Evolutionary conservation across 2,888 invertebrate species (phyloP).

Genomic region (Meteorus cinctellus): DNA sequence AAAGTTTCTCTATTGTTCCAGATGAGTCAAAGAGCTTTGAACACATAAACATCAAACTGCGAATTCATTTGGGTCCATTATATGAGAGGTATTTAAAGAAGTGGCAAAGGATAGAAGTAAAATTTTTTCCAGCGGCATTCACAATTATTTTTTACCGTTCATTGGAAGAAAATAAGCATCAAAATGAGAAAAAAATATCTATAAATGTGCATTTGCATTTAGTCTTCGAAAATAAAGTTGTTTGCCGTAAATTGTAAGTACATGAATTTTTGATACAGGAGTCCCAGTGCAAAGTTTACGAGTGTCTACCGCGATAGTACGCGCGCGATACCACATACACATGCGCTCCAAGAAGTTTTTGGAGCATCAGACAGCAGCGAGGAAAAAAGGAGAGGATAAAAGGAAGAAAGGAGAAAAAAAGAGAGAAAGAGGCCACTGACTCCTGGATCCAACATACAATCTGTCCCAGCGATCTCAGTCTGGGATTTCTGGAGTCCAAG

Average conservation of each 20-base stretch:
- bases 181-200: neutral
- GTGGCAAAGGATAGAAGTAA: neutral
- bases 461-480: slow-evolving; percentile 35
- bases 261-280: neutral
- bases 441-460: slow-evolving; percentile 29
- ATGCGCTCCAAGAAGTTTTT: neutral
- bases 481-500: slow-evolving; percentile 52
- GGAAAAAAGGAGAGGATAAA: neutral
- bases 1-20: neutral
- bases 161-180: no score
- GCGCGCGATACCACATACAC: neutral
- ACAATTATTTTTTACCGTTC: neutral
- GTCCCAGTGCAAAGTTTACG: slow-evolving; percentile 1
- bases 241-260: neutral
- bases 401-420: neutral
- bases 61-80: neutral
- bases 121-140: neutral
- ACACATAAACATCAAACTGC: neutral
- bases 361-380: slow-evolving; percentile 14
- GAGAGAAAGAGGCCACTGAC: slow-evolving; percentile 29
- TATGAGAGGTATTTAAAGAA: neutral
- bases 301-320: neutral
- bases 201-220: neutral
- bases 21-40: neutral
- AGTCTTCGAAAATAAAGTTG: neutral